These are phyloP conservation scores for Digitonthophagus gazella DNA, from an alignment of 2,888 invertebrate species.

Conservation along the genomic window DNA sequence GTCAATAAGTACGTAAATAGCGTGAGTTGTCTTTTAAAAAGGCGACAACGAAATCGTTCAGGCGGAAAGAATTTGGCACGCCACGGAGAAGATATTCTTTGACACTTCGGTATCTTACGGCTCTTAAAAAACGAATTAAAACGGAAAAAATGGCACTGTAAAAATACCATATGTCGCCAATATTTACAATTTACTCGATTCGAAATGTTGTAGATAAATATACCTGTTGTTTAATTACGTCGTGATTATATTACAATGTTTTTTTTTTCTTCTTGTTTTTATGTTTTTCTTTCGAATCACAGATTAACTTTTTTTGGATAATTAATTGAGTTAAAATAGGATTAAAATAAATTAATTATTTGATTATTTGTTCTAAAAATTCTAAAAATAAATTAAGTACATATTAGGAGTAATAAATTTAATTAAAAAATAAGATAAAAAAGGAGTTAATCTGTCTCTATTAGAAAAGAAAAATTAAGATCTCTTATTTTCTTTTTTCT, in stretches of 20 bases:
- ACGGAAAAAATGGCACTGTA: constrained; percentile 39
- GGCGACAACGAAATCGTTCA: too few species aligned
- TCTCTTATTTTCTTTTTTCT: neutral
- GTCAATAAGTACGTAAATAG: neutral
- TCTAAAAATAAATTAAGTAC: constrained; percentile 1
- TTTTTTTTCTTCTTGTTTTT: constrained; percentile 18
- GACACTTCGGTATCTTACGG: neutral
- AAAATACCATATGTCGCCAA: constrained; percentile 37
- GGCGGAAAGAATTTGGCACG: too few species aligned
- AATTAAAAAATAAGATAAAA: constrained; percentile 4
- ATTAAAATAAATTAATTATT: neutral
- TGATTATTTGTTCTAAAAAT: constrained; percentile 1
- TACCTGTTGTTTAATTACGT: constrained; percentile 23
- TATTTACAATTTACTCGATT: constrained; percentile 32
- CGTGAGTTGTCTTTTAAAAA: too few species aligned
- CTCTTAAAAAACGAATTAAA: constrained; percentile 14
- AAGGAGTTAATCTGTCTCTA: neutral
- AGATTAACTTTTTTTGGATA: constrained; percentile 23
- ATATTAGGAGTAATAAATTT: neutral
- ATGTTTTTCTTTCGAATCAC: constrained; percentile 27
- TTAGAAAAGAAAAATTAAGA: neutral
- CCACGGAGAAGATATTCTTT: neutral
- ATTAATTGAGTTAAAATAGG: constrained; percentile 2
- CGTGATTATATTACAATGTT: neutral
- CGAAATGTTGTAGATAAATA: constrained; percentile 32